These are phyloP conservation scores for Triplophysa tibetana DNA, from an alignment of 2,113 vertebrate genomes.

Conservation along the genomic window DNA sequence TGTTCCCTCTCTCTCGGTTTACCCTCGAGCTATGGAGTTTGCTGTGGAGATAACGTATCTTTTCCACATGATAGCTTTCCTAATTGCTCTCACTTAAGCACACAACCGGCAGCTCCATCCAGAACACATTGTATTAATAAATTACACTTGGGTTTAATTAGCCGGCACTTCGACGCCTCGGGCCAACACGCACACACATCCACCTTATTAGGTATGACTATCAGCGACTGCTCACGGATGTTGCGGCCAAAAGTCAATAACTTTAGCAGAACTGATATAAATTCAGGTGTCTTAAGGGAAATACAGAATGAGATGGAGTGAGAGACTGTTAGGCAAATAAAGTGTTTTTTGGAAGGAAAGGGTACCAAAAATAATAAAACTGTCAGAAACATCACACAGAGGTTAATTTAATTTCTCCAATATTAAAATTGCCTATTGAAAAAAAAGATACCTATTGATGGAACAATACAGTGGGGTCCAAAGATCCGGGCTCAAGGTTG, in stretches of 20 bases:
- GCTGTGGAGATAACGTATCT: constrained; percentile 38
- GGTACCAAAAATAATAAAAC: not conserved
- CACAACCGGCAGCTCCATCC: constrained; percentile 33
- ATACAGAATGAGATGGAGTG: not conserved
- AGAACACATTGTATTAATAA: constrained; percentile 45
- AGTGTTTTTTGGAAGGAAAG: constrained; percentile 9
- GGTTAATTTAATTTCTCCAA: constrained; percentile 9
- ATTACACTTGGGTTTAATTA: constrained; percentile 49
- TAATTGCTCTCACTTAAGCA: constrained; percentile 46
- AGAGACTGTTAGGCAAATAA: not conserved
- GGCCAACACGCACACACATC: constrained; percentile 19
- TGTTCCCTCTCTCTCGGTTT: not conserved
- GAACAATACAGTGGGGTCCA: not conserved
- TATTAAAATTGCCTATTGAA: not conserved
- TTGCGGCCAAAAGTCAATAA: constrained; percentile 23
- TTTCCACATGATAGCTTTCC: constrained; percentile 40
- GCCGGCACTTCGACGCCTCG: constrained; percentile 21
- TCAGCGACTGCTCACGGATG: not conserved
- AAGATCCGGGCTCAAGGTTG: no score
- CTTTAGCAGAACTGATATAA: not conserved
- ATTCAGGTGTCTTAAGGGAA: not conserved
- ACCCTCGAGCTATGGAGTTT: constrained; percentile 31
- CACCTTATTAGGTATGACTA: constrained; percentile 26
- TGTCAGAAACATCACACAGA: not conserved
- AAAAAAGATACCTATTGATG: constrained; percentile 1